Conservation (phyloP, 2,888 invertebrate species). For the Callimorpha dominula region DNA sequence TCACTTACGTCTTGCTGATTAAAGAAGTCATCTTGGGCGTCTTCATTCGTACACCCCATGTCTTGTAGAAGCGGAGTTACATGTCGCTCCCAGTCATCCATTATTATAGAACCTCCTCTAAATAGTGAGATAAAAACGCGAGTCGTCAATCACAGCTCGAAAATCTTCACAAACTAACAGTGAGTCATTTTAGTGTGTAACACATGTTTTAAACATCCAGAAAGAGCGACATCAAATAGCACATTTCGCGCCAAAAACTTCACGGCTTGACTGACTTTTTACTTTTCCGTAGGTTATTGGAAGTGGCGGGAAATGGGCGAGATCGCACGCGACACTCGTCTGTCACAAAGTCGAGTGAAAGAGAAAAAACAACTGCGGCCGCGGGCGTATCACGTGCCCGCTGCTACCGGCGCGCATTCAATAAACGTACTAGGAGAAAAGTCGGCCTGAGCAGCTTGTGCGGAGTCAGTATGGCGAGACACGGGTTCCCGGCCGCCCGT, state of each 20-base stretch:
- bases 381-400: constrained; percentile 83
- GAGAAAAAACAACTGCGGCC: constrained; percentile 81
- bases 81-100: constrained; percentile 88
- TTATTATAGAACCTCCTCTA: constrained; percentile 69
- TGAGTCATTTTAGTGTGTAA: constrained; percentile 68
- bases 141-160: constrained; percentile 71
- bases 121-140: constrained; percentile 59
- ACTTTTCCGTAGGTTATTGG: constrained; percentile 66
- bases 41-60: constrained; percentile 85
- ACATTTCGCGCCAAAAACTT: constrained; percentile 85
- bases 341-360: constrained; percentile 79
- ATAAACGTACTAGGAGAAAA: constrained; percentile 81
- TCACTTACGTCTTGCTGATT: constrained; percentile 87
- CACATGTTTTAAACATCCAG: constrained; percentile 62
- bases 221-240: constrained; percentile 52
- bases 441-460: constrained; percentile 72
- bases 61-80: constrained; percentile 87
- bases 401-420: constrained; percentile 83
- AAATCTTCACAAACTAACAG: constrained; percentile 72
- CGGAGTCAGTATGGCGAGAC: constrained; percentile 80
- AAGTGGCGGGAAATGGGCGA: constrained; percentile 80
- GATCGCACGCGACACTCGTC: constrained; percentile 80
- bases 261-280: constrained; percentile 55
- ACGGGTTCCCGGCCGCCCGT: constrained; percentile 85
- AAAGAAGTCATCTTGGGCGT: constrained; percentile 87